phyloP scores from a whole-genome alignment of 2,113 vertebrate genomes.

The Tragelaphus buxtoni region DNA sequence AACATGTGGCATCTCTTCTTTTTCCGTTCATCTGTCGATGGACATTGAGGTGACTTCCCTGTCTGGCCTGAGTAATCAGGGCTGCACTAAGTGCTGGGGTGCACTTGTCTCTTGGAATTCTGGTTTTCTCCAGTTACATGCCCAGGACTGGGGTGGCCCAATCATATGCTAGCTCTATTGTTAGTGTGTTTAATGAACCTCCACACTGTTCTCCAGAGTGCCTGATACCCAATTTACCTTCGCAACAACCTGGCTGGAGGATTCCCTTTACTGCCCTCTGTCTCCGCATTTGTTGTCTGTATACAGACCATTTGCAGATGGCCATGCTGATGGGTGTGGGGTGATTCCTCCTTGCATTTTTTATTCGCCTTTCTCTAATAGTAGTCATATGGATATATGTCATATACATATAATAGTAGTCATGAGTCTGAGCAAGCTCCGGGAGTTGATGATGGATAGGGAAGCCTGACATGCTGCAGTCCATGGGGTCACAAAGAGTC shows the following conservation, averaged over 20 bases:
- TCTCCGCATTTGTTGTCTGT: not conserved
- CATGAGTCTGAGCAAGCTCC: not conserved
- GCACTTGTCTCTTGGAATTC: not conserved
- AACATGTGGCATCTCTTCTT: not conserved
- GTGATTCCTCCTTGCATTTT: not conserved
- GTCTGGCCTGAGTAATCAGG: not conserved
- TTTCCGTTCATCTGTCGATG: too few relatives aligned
- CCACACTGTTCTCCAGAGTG: not conserved
- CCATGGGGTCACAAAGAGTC: not conserved
- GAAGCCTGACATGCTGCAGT: not conserved
- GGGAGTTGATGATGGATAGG: not conserved
- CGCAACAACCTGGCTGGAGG: not conserved
- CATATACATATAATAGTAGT: not conserved
- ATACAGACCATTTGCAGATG: not conserved
- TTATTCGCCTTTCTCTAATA: not conserved
- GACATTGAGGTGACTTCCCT: not conserved
- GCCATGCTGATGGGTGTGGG: not conserved
- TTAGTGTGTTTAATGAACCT: not conserved
- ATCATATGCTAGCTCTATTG: not conserved
- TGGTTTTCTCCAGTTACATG: not conserved
- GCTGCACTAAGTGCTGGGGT: not conserved
- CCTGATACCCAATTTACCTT: not conserved
- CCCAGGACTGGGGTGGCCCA: not conserved
- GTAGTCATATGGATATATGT: not conserved
- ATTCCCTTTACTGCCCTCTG: not conserved